Percentiles rank a stretch among this genome's conserved stretches.
Conservation (phyloP, 2,113 vertebrate genomes). For the Tylochromis polylepis region DNA sequence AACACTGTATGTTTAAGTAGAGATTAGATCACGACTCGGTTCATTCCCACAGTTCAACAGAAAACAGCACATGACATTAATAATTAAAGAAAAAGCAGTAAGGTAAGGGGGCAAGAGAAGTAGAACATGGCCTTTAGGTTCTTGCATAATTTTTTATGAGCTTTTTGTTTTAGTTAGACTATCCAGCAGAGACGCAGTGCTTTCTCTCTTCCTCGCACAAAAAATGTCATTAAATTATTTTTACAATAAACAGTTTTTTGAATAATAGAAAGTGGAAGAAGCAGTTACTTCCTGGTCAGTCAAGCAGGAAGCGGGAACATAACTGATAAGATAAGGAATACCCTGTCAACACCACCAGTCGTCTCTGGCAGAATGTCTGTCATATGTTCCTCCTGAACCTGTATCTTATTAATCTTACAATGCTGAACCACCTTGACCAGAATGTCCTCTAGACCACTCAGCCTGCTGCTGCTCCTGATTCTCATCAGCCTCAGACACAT, state of each 20-base stretch:
- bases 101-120: neutral
- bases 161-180: neutral
- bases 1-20: neutral
- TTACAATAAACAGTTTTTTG: neutral
- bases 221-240: neutral
- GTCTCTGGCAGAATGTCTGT: neutral
- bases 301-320: neutral
- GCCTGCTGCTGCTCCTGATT: constrained; percentile 16
- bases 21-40: neutral
- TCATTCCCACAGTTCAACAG: neutral
- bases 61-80: neutral
- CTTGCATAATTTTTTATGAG: neutral
- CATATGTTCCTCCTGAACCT: neutral
- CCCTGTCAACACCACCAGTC: neutral
- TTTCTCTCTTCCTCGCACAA: neutral
- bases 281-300: constrained; percentile 22
- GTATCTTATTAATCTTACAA: neutral
- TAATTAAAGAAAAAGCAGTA: neutral
- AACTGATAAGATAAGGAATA: neutral
- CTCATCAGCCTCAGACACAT: constrained; percentile 7
- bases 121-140: neutral
- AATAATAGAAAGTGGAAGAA: constrained; percentile 20
- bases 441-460: constrained; percentile 38
- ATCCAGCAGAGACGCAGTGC: neutral
- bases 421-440: neutral